Conservation (phyloP, 92 coral and sea anemone genomes). For the Paragorgia papillata region DNA sequence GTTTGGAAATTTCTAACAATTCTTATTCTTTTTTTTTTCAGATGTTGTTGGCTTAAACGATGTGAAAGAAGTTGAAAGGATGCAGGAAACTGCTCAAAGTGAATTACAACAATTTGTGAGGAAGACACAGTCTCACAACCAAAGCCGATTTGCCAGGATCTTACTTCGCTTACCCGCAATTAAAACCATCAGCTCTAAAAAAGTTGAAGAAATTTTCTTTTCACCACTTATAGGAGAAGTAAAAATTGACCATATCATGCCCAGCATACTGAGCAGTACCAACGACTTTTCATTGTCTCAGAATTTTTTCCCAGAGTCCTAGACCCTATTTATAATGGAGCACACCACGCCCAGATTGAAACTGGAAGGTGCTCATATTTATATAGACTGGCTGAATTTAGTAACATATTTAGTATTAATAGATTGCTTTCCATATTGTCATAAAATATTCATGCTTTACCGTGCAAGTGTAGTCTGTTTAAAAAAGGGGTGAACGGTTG, state of each 20-base stretch:
- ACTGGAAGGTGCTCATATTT: too few species aligned
- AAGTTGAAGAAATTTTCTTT: constrained; percentile 88
- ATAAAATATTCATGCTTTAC: too few species aligned
- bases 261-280: constrained; percentile 71
- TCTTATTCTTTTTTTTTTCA: background rate
- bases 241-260: constrained; percentile 85
- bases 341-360: too few species aligned
- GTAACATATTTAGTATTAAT: too few species aligned
- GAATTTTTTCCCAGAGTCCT: background rate
- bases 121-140: constrained; percentile 58
- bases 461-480: too few species aligned
- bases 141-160: constrained; percentile 90
- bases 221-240: constrained; percentile 91
- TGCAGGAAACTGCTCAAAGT: constrained; percentile 90
- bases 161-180: constrained; percentile 84
- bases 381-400: too few species aligned
- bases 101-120: constrained; percentile 79
- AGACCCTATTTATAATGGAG: background rate
- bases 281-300: background rate
- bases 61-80: constrained; percentile 71
- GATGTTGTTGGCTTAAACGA: constrained; percentile 56
- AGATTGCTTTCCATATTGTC: too few species aligned
- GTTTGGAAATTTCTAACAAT: background rate
- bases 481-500: too few species aligned
- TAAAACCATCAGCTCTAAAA: constrained; percentile 65